Evolutionary conservation across 2,113 vertebrate species (phyloP), one percentile per base, ranked within the genome.

Genomic region (Paradoxurus hermaphroditus): DNA sequence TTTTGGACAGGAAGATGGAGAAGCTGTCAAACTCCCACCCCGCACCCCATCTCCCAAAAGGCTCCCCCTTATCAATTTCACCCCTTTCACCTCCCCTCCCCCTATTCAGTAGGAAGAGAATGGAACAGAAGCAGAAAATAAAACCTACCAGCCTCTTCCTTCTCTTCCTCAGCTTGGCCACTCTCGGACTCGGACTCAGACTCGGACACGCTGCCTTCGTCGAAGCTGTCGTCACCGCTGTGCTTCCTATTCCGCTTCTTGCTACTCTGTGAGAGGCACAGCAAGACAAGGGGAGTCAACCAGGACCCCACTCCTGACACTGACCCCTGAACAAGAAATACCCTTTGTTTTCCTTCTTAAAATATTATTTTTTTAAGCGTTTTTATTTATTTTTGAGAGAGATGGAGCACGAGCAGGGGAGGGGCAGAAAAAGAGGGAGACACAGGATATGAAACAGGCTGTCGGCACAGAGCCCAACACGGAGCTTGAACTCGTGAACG

Each of bases 181-280:
- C 99, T 99, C 83, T 99, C 99, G 0, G 99, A 99, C 49, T 99
- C 99, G 0, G 99, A 99, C 68, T 99, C 99, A 0, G 99, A 99
- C 75, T 99, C 99, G 0, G 99, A 99, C 68, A 97, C 99, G 41
- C 99, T 99, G 82, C 99, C 99, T 29, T 99, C 99, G 0, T 99
- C 99, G 1, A 98, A 98, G 96, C 98, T 98, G 92, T 98, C 98
- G 27, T 99, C 99, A 0, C 99, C 99, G 1, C 99, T 99, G 82
- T 97, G 99, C 97, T 99, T 99, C 97, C 99, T 98, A 93, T 99
- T 99, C 75, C 99, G 98, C 97, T 99, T 99, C 97, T 99, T 99
- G 90, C 98, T 98, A 63, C 98, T 94, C 99, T 99, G 97, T 25
- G 56, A 70, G 31, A 39, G 41, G 13, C 59, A 59, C 6, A 5